Evolutionary conservation across 1,140 invertebrate species (phyloP).

Genomic region (Apis laboriosa): DNA sequence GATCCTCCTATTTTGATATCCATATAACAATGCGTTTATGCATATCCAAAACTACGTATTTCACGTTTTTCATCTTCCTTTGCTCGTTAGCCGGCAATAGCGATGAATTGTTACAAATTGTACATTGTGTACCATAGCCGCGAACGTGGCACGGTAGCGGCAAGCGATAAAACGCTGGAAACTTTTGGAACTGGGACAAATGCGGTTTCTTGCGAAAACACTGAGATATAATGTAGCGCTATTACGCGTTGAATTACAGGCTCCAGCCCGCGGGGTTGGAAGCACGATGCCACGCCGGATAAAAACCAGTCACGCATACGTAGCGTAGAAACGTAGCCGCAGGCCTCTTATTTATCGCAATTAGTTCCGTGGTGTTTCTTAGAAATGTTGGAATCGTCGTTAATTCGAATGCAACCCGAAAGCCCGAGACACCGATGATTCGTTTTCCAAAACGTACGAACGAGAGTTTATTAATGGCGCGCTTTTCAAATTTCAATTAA

Average conservation of each 20-base stretch:
- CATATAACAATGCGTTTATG: background rate
- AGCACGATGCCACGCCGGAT: constrained; percentile 30
- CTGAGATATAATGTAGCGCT: constrained; percentile 37
- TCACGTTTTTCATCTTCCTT: background rate
- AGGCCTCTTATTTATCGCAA: constrained; percentile 39
- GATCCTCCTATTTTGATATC: background rate
- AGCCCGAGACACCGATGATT: too few relatives aligned
- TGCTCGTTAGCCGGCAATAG: background rate
- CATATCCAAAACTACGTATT: background rate
- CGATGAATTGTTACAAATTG: constrained; percentile 50
- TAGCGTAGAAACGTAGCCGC: background rate
- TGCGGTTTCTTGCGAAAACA: constrained; percentile 50
- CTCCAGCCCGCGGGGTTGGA: background rate
- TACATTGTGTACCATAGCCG: constrained; percentile 26
- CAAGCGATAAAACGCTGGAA: constrained; percentile 42
- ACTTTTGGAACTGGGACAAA: constrained; percentile 53
- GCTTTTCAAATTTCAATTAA: constrained; percentile 37
- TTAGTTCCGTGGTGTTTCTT: constrained; percentile 34
- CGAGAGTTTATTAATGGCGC: constrained; percentile 7
- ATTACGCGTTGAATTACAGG: constrained; percentile 46
- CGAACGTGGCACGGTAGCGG: background rate
- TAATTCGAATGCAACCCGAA: background rate
- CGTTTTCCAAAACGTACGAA: background rate
- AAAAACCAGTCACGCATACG: constrained; percentile 40
- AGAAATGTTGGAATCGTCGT: constrained; percentile 20